Evolutionary conservation across 2,113 vertebrate genomes (phyloP).

Genomic region (Indicator maculatus): DNA sequence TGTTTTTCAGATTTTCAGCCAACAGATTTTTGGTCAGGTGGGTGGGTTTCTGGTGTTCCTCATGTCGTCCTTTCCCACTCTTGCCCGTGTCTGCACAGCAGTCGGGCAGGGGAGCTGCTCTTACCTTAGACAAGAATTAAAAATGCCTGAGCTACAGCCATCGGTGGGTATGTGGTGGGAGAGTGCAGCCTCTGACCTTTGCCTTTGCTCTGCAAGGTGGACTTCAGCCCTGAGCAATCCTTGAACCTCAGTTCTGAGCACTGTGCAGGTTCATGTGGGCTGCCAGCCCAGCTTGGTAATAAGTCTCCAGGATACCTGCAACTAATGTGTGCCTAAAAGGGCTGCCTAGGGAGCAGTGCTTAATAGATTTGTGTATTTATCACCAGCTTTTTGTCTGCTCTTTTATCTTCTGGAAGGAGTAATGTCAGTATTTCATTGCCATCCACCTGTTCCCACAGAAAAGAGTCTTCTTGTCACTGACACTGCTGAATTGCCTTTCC

Average conservation of each 20-base stretch:
- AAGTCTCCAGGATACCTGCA: not conserved
- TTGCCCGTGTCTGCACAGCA: not conserved
- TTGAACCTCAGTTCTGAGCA: not conserved
- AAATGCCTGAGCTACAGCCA: not conserved
- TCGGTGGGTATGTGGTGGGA: not conserved
- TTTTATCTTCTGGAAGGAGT: not conserved
- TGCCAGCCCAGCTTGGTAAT: not conserved
- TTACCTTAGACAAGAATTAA: not conserved
- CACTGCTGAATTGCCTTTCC: conserved; percentile 29
- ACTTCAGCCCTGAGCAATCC: not conserved
- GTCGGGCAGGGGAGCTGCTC: not conserved
- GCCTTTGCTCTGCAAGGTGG: not conserved
- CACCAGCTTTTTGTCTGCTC: not conserved
- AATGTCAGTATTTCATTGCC: not conserved
- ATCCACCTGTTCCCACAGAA: not conserved
- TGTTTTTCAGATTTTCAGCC: not conserved
- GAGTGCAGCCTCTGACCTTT: not conserved
- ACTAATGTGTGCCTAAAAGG: not conserved
- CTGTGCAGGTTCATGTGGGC: not conserved
- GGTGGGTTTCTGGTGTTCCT: not conserved
- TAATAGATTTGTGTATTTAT: not conserved
- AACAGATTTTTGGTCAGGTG: not conserved
- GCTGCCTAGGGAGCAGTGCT: not conserved
- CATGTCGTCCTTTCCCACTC: not conserved
- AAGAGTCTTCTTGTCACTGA: conserved; percentile 3